These are phyloP conservation scores for Sigmodon hispidus DNA, from an alignment of 2,113 vertebrate species.

Conservation along the genomic window DNA sequence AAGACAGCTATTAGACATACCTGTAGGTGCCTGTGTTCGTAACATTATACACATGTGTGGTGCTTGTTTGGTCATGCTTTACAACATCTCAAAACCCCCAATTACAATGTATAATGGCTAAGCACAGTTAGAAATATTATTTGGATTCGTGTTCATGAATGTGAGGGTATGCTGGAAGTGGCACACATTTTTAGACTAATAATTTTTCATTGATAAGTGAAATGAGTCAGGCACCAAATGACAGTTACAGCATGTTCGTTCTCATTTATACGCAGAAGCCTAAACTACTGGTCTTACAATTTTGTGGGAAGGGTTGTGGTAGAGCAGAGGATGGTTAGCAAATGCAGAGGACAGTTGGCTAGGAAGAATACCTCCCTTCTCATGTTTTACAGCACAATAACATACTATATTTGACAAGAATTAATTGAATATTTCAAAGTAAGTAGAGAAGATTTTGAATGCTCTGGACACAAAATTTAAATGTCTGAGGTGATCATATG, in stretches of 20 bases:
- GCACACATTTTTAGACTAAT: background rate
- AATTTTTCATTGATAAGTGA: background rate
- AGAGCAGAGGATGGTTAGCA: background rate
- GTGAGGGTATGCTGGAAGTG: background rate
- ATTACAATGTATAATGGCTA: background rate
- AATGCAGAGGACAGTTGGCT: too few species aligned
- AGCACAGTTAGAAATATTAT: slow-evolving; percentile 44
- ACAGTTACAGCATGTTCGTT: background rate
- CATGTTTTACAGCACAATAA: background rate
- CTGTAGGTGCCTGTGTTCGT: slow-evolving; percentile 10
- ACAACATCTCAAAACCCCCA: background rate
- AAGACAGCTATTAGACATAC: background rate
- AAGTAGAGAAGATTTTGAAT: background rate
- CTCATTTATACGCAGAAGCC: background rate
- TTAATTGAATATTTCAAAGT: background rate
- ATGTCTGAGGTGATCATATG: background rate
- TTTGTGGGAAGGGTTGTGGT: background rate
- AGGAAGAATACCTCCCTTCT: background rate
- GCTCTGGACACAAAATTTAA: background rate
- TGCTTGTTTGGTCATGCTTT: background rate
- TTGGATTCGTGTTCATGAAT: slow-evolving; percentile 23
- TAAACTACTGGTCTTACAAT: background rate
- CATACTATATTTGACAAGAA: background rate
- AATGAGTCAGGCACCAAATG: background rate
- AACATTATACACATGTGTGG: background rate